phyloP scores from a whole-genome alignment of 2,797 vertebrate species.

The Rhinoraja longicauda region DNA sequence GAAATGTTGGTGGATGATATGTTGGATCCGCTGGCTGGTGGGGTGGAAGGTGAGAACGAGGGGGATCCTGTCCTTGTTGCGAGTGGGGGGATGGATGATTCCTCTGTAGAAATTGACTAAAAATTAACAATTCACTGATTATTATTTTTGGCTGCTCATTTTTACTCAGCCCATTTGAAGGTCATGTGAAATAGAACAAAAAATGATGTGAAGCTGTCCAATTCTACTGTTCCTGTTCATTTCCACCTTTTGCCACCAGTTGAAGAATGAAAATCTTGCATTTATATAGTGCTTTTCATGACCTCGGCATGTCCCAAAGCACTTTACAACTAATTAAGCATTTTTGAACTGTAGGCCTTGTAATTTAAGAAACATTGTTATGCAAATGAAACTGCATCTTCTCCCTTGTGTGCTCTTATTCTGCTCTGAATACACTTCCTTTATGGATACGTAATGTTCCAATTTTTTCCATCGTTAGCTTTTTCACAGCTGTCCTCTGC shows the following conservation, averaged over 20 bases:
- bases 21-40: too few relatives aligned
- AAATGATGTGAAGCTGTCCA: background rate
- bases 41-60: too few relatives aligned
- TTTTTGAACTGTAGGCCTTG: too few relatives aligned
- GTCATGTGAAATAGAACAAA: background rate
- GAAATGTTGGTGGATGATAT: too few relatives aligned
- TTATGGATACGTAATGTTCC: background rate
- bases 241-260: background rate
- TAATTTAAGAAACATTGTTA: too few relatives aligned
- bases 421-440: background rate
- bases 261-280: too few relatives aligned
- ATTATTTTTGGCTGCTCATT: slow-evolving; percentile 53
- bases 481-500: background rate
- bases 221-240: background rate
- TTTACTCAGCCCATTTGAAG: slow-evolving; percentile 50
- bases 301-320: too few relatives aligned
- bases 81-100: too few relatives aligned
- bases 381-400: background rate
- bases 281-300: too few relatives aligned
- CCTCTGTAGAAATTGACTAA: background rate
- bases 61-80: too few relatives aligned
- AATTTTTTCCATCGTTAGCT: background rate
- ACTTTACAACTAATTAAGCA: too few relatives aligned
- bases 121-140: slow-evolving; percentile 44
- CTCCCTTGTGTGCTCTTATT: background rate